Percentiles rank a stretch among this genome's conserved stretches.
phyloP scores from a whole-genome alignment of 2,797 vertebrate genomes.

The Manis crassicaudata region DNA sequence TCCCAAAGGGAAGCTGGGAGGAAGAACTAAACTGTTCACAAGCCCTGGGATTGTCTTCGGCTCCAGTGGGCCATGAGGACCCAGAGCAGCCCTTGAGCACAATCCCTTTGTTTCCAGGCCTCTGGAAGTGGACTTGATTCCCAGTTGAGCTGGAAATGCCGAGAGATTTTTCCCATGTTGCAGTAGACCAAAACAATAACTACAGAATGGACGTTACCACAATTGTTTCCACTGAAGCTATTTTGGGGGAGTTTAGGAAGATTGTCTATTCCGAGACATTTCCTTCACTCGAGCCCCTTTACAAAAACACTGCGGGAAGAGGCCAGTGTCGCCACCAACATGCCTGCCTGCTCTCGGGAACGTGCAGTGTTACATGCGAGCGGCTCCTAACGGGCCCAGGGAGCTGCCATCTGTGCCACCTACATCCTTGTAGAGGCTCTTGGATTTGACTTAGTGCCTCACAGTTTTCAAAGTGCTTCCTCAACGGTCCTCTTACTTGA shows the following conservation, averaged over 20 bases:
- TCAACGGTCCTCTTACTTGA: background rate
- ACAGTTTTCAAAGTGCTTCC: background rate
- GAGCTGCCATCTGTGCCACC: background rate
- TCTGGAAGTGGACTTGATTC: slow-evolving; percentile 78
- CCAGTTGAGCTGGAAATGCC: slow-evolving; percentile 83
- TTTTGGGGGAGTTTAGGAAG: slow-evolving; percentile 87
- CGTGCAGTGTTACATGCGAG: background rate
- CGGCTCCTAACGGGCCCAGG: background rate
- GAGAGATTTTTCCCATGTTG: slow-evolving; percentile 84
- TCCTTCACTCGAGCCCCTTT: slow-evolving; percentile 83
- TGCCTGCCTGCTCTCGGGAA: slow-evolving; percentile 72
- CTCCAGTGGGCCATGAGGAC: slow-evolving; percentile 65
- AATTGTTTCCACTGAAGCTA: slow-evolving; percentile 88
- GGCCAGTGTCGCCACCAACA: slow-evolving; percentile 67
- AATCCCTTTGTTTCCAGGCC: slow-evolving; percentile 83
- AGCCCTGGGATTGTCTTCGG: slow-evolving; percentile 49
- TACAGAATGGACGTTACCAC: slow-evolving; percentile 79
- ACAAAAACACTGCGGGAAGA: slow-evolving; percentile 67
- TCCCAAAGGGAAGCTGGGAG: slow-evolving; percentile 51
- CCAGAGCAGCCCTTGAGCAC: slow-evolving; percentile 82
- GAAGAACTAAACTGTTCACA: slow-evolving; percentile 19
- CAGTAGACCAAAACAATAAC: slow-evolving; percentile 85
- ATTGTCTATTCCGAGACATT: slow-evolving; percentile 87
- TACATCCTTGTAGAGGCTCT: background rate
- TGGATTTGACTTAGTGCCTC: background rate